Base-by-base conservation (phyloP, 1,140 invertebrate genomes). In the Drosophila sechellia region DNA sequence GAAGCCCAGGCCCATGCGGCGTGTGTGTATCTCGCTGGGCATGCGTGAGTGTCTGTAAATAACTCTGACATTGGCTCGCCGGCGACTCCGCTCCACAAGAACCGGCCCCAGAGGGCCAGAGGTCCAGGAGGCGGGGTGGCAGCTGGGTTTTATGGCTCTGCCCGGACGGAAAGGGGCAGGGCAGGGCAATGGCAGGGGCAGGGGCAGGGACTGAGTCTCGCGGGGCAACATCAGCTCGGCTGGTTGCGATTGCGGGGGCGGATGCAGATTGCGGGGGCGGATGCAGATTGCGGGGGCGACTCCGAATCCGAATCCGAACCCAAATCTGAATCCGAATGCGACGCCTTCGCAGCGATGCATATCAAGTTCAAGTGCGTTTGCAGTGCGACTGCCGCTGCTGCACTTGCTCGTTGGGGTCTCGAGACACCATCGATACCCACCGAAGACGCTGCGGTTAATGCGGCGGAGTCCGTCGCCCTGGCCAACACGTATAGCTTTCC, bases 291-390 rank as follows among this genome's bases (percentile, higher is more conserved):
- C n/a, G 48, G 27, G 48, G 48, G 49, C 58, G 58, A 37, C 58
- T 37, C 25, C 58, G 35, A 54, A 13, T 39, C 12, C 22, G 63
- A 13, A 1, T 50, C n/a, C 27, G 10, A 50, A 13, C 13, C 13
- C 20, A 61, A 22, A 22, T 8, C 22, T 13, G 31, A 1, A 31
- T 31, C 31, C 31, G 8, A 31, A 31, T 5, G 43, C 22, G 22
- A 48, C 48, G 48, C 48, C 34, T 15, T 35, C 27, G 48, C 17
- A 20, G 48, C 31, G 49, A 12, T 35, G 49, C 31, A 52, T 75
- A 83, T 79, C 79, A 83, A 83, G 79, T 83, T 79, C 80, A 84
- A 84, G 80, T 75, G 79, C 79, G 68, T 45, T 39, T 43, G 15
- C 13, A 6, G 31, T 52, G 22, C 27, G 48, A 27, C 20, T 4